These are phyloP conservation scores for Sebastes miniatus DNA, from an alignment of 2,797 vertebrate species.

Conservation along the genomic window DNA sequence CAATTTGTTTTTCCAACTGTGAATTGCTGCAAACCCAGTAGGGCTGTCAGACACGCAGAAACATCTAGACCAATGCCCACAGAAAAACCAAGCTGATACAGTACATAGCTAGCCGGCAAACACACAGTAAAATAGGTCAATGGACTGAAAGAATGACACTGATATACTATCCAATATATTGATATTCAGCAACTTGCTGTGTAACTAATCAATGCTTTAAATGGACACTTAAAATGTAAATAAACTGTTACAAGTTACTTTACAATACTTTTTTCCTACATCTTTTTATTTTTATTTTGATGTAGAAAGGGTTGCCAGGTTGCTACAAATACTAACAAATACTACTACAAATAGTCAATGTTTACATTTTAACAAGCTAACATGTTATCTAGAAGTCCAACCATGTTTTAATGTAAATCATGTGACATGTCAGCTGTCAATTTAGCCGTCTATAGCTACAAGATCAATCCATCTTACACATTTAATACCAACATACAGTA, in stretches of 20 bases:
- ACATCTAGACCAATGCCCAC: conserved; percentile 16
- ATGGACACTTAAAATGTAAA: neutral
- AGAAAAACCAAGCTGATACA: neutral
- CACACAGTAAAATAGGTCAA: neutral
- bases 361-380: too few relatives aligned
- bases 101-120: neutral
- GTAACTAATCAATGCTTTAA: neutral
- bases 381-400: too few relatives aligned
- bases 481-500: too few relatives aligned
- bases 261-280: neutral
- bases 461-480: too few relatives aligned
- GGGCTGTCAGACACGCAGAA: conserved; percentile 3
- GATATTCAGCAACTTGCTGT: neutral
- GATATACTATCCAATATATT: neutral
- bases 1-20: conserved; percentile 44
- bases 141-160: neutral
- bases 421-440: neutral
- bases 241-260: neutral
- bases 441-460: neutral
- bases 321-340: too few relatives aligned
- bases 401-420: neutral
- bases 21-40: conserved; percentile 5
- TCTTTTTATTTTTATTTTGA: too few relatives aligned
- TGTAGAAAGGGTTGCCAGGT: too few relatives aligned
- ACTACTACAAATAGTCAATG: too few relatives aligned